Conservation (phyloP, 2,888 invertebrate genomes). For the Craniophora ligustri region DNA sequence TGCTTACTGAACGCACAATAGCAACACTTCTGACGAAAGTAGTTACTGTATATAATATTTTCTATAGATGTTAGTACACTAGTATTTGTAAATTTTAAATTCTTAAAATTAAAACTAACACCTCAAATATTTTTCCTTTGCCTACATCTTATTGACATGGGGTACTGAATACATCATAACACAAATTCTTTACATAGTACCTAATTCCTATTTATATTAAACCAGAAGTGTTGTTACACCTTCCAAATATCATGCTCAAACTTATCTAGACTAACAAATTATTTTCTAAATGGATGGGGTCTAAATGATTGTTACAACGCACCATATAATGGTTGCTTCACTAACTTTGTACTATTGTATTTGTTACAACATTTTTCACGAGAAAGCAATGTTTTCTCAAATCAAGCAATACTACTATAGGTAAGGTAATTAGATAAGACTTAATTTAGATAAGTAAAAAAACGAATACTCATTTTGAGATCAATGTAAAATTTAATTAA, state of each 20-base stretch:
- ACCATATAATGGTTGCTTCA: slow-evolving; percentile 83
- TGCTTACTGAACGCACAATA: slow-evolving; percentile 11
- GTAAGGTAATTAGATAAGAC: slow-evolving; percentile 79
- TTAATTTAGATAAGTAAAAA: slow-evolving; percentile 77
- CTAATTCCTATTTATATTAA: slow-evolving; percentile 5
- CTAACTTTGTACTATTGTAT: slow-evolving; percentile 69
- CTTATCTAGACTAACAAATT: slow-evolving; percentile 49
- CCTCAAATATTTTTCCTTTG: slow-evolving; percentile 19
- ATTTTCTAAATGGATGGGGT: slow-evolving; percentile 58
- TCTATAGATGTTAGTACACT: not conserved
- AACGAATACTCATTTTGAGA: slow-evolving; percentile 87
- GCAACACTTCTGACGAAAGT: slow-evolving; percentile 39
- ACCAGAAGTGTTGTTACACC: slow-evolving; percentile 48
- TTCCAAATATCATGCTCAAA: slow-evolving; percentile 54
- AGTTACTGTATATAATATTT: not conserved
- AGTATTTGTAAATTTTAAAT: not conserved
- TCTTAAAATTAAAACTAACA: slow-evolving; percentile 13
- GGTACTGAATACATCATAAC: not conserved
- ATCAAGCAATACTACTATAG: slow-evolving; percentile 87
- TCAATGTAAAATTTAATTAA: slow-evolving; percentile 81
- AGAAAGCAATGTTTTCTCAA: slow-evolving; percentile 83
- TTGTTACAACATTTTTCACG: slow-evolving; percentile 78
- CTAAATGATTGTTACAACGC: slow-evolving; percentile 71
- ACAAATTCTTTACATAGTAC: not conserved
- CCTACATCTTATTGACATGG: too few relatives aligned